Conservation (phyloP, 2,888 invertebrate species). For the Cephus spinipes region DNA sequence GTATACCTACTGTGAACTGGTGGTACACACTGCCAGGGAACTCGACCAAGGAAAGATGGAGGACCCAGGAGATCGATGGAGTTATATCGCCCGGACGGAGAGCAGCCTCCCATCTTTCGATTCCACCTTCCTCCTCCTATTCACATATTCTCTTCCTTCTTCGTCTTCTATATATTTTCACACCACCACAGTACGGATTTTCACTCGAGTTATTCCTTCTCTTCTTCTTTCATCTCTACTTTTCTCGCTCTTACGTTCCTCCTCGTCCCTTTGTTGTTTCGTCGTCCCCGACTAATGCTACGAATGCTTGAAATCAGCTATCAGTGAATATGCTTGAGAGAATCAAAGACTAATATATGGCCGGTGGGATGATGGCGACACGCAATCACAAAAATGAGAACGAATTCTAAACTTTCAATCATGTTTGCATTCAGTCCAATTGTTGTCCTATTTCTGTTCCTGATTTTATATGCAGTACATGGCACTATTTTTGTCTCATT, state of each 20-base stretch:
- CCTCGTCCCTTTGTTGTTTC: not conserved
- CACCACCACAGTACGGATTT: not conserved
- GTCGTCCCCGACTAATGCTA: not conserved
- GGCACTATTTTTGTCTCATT: not conserved
- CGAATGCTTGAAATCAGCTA: not conserved
- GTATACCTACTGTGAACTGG: no score
- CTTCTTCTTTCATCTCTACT: no score
- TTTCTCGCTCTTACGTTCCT: not conserved
- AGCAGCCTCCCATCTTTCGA: not conserved
- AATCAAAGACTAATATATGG: not conserved
- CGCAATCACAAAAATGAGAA: not conserved
- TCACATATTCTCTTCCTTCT: no score
- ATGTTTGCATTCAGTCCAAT: not conserved
- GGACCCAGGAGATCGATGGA: constrained; percentile 8
- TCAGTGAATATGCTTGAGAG: not conserved
- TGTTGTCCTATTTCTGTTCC: not conserved
- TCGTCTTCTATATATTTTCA: no score
- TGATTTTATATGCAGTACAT: not conserved
- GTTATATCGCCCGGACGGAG: not conserved
- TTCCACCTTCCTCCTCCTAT: no score
- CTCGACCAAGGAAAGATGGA: constrained; percentile 5
- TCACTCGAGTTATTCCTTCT: not conserved
- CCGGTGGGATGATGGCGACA: not conserved
- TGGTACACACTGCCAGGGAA: not conserved
- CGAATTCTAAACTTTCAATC: not conserved